Conservation (phyloP, 2,888 invertebrate species). For the Allacma fusca region DNA sequence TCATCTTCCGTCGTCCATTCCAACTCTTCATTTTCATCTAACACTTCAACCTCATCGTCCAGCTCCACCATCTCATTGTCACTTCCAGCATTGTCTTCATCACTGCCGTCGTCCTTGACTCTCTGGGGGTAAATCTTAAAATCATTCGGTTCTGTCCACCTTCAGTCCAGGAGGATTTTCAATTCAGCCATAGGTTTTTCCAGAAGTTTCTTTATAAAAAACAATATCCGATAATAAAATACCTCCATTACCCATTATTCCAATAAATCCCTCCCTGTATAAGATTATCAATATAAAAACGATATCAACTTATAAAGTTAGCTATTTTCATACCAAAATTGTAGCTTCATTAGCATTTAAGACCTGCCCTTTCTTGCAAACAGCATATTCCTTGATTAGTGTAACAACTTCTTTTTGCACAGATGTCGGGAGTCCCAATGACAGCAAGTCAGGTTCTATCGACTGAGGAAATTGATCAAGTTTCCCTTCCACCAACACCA, state of each 20-base stretch:
- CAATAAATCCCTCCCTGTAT: no score
- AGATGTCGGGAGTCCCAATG: slow-evolving; percentile 90
- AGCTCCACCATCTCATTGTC: slow-evolving; percentile 20
- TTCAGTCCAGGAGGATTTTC: slow-evolving; percentile 77
- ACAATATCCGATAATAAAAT: no score
- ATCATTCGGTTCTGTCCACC: slow-evolving; percentile 74
- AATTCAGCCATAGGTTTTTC: slow-evolving; percentile 85
- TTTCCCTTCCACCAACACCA: slow-evolving; percentile 81
- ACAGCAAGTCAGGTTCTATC: slow-evolving; percentile 92
- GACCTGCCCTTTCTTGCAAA: slow-evolving; percentile 83
- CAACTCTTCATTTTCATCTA: no score
- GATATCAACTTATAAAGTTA: not conserved
- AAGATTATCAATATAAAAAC: no score
- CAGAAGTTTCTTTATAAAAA: slow-evolving; percentile 83
- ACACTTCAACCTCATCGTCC: no score
- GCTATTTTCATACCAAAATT: slow-evolving; percentile 72
- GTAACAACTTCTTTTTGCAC: slow-evolving; percentile 75
- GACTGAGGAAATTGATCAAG: slow-evolving; percentile 88
- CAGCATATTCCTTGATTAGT: slow-evolving; percentile 79
- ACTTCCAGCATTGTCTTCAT: slow-evolving; percentile 42
- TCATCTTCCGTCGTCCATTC: no score
- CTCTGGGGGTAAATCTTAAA: slow-evolving; percentile 45
- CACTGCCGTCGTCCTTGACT: slow-evolving; percentile 33
- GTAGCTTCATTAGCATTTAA: slow-evolving; percentile 93
- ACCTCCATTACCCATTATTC: no score